phyloP scores from a whole-genome alignment of 2,113 vertebrate species.

The Eretmochelys imbricata region DNA sequence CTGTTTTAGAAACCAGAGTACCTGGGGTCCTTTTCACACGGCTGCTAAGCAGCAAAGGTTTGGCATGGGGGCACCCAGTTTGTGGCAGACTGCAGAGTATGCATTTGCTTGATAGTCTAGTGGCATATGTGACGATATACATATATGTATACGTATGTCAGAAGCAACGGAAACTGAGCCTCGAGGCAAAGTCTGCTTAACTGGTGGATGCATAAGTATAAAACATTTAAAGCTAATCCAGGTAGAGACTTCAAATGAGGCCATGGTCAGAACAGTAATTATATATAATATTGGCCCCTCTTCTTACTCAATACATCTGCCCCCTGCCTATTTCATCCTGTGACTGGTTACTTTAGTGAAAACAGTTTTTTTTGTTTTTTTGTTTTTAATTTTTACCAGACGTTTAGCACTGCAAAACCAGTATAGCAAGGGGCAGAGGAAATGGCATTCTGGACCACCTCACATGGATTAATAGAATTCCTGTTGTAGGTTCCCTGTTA shows the following conservation, averaged over 20 bases:
- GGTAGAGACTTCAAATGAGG: neutral
- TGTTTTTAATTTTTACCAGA: neutral
- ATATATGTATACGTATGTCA: fast-evolving
- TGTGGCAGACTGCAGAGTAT: neutral
- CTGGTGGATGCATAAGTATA: neutral
- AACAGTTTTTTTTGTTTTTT: neutral
- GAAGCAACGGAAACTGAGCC: neutral
- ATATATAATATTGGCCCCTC: fast-evolving
- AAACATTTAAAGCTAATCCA: fast-evolving
- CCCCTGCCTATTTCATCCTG: fast-evolving
- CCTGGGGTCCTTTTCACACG: too few relatives aligned
- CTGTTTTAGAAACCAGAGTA: neutral
- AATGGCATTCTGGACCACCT: too few relatives aligned
- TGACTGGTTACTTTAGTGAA: neutral
- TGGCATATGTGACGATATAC: fast-evolving
- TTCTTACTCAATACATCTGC: neutral
- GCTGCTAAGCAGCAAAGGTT: neutral
- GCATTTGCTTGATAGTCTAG: neutral
- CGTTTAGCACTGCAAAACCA: neutral
- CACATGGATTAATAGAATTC: neutral
- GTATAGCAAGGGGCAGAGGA: neutral
- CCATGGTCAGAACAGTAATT: neutral
- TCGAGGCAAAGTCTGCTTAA: neutral
- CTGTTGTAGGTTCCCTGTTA: neutral
- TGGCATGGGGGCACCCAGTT: neutral